Conservation (phyloP, 1,140 invertebrate genomes). For the Rhizoglyphus robini region DNA sequence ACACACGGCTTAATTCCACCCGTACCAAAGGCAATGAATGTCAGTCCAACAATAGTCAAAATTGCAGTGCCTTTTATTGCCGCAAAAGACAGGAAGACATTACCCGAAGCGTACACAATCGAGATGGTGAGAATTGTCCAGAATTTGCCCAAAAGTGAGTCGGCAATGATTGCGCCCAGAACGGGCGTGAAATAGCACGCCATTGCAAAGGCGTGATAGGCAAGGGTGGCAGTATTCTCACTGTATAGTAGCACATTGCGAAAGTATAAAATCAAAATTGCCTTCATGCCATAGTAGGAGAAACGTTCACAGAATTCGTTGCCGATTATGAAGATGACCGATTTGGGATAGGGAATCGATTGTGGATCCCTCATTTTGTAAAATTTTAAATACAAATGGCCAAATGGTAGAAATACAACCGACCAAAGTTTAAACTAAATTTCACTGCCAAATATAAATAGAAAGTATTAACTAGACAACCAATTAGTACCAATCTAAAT, state of each 20-base stretch:
- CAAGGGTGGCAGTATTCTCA: slow-evolving; percentile 53
- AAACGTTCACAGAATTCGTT: slow-evolving; percentile 97
- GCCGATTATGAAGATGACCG: slow-evolving; percentile 78
- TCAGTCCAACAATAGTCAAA: slow-evolving; percentile 53
- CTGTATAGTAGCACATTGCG: too few species aligned
- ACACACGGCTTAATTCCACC: too few species aligned
- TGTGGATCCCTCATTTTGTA: too few species aligned
- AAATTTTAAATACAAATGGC: too few species aligned
- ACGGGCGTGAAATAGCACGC: slow-evolving; percentile 75
- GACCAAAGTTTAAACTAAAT: too few species aligned
- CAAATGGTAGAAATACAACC: too few species aligned
- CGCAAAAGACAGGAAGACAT: slow-evolving; percentile 51
- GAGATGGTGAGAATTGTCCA: slow-evolving; percentile 33
- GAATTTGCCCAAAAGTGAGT: slow-evolving; percentile 71
- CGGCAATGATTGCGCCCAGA: slow-evolving; percentile 71
- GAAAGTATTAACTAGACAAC: too few species aligned
- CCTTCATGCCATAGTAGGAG: too few species aligned
- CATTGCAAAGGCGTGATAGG: slow-evolving; percentile 67
- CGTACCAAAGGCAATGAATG: too few species aligned
- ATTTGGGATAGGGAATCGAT: slow-evolving; percentile 52
- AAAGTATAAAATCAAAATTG: slow-evolving; percentile 55
- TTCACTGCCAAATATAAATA: too few species aligned
- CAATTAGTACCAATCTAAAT: too few species aligned
- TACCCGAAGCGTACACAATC: slow-evolving; percentile 75
- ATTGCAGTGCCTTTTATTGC: slow-evolving; percentile 35